A percentile compares a stretch with the other conserved stretches of the same genome.
Conservation (phyloP, 2,888 invertebrate species). For the Lepidonotus clava region DNA sequence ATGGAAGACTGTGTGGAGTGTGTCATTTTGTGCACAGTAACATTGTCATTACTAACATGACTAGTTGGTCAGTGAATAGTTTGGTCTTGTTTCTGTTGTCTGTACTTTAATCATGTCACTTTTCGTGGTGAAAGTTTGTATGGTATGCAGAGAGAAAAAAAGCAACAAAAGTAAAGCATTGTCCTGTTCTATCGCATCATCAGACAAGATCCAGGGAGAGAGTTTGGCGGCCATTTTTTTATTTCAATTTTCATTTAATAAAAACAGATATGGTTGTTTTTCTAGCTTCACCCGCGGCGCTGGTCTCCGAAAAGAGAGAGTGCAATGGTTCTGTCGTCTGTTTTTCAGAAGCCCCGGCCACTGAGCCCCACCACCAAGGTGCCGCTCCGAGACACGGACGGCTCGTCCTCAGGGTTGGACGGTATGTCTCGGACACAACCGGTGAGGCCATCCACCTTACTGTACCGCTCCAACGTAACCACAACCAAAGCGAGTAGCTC, state of each 20-base stretch:
- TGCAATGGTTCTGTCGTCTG: background rate
- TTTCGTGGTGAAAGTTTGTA: background rate
- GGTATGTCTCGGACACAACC: constrained; percentile 51
- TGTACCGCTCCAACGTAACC: constrained; percentile 32
- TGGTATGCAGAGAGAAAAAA: background rate
- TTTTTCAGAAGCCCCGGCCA: constrained; percentile 57
- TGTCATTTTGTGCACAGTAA: background rate
- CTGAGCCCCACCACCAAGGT: constrained; percentile 55
- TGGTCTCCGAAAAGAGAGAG: no score
- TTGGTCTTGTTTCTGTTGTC: constrained; percentile 22
- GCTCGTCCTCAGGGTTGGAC: constrained; percentile 36
- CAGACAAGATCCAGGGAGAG: constrained; percentile 43
- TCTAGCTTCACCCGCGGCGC: no score
- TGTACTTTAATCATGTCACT: background rate
- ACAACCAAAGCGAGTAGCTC: constrained; percentile 4
- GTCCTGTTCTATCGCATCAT: constrained; percentile 39
- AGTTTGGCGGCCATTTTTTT: constrained; percentile 16
- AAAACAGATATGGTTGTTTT: no score
- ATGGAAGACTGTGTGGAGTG: background rate
- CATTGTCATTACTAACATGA: constrained; percentile 27
- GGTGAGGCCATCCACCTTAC: constrained; percentile 46
- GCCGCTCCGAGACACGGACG: constrained; percentile 1
- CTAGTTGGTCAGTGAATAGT: constrained; percentile 32
- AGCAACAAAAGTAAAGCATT: background rate
- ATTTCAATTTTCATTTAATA: constrained; percentile 16